phyloP scores from a whole-genome alignment of 2,888 invertebrate genomes.

The Pasiphila rectangulata region DNA sequence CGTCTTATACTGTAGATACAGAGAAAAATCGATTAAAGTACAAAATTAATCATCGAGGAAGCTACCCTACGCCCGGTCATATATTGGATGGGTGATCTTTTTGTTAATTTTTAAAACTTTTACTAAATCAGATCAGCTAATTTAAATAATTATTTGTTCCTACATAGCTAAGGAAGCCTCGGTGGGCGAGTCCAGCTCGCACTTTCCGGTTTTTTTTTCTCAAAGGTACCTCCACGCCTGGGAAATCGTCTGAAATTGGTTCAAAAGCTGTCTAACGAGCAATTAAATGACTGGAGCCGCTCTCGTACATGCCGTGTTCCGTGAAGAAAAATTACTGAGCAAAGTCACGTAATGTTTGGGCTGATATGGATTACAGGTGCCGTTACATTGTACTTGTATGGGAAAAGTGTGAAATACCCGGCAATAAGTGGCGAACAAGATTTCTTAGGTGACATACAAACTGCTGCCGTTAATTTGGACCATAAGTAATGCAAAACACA shows the following conservation, averaged over 20 bases:
- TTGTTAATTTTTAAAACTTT: too few species aligned
- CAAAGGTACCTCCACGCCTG: neutral
- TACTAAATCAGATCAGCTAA: too few species aligned
- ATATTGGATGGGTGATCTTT: too few species aligned
- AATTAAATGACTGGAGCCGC: constrained; percentile 13
- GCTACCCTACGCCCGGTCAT: too few species aligned
- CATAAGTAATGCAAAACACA: too few species aligned
- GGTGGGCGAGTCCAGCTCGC: too few species aligned
- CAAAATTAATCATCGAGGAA: too few species aligned
- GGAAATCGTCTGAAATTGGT: constrained; percentile 5
- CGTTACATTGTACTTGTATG: constrained; percentile 58
- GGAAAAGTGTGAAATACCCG: constrained; percentile 63
- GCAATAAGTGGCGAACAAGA: constrained; percentile 48
- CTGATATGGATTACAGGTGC: constrained; percentile 38
- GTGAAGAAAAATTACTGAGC: constrained; percentile 24
- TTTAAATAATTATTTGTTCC: too few species aligned
- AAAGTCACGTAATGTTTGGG: constrained; percentile 30
- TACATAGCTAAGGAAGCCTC: too few species aligned
- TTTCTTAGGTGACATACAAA: constrained; percentile 3
- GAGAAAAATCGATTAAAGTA: too few species aligned
- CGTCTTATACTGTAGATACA: too few species aligned
- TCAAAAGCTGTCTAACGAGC: constrained; percentile 7
- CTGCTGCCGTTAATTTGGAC: too few species aligned
- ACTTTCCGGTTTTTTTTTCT: neutral
- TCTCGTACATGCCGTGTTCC: constrained; percentile 17